Evolutionary conservation across 1,140 invertebrate species (phyloP), one percentile per base, ranked within the genome.

Genomic region (Drosophila murphyi): DNA sequence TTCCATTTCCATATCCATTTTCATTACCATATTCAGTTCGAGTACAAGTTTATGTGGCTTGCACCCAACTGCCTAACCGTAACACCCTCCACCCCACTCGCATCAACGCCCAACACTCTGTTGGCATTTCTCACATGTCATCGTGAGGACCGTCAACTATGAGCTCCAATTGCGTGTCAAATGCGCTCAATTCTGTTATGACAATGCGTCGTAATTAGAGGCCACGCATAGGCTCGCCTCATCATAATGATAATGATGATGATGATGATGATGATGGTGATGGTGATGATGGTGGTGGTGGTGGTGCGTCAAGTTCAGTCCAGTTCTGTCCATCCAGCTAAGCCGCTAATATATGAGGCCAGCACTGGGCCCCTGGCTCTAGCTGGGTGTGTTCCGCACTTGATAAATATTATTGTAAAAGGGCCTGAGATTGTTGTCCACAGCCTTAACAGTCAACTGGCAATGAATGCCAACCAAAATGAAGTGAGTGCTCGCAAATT

Each of bases 121-220:
- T 10, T 59, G 48, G 50, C 80, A 87, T 87, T 88, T 88, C 80
- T 88, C 83, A 87, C 83, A 82, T 87, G 83, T 87, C 83, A 87
- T 88, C 83, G 67, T 72, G 41, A 48, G 20, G n/a, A 10, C 35
- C 28, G 43, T 48, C 67, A 63, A 77, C 79, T 76, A 62, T 57
- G 79, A 48, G 76, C 31, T 69, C 72, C 80, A 87, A 87, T 87
- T 88, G 83, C 83, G 85, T 89, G 85, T 89, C 85, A 89, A 89
- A 89, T 89, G 85, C 85, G 85, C 80, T 89, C 85, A 89, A 89
- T 89, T 89, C 77, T 81, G 78, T 89, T 89, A 89, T 89, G 85
- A 89, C 85, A 89, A 89, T 89, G 85, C 85, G 85, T 78, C 65
- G 85, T 89, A 89, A 89, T 89, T 89, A 89, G 85, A 83, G 69